These are phyloP conservation scores for Nematolebias whitei DNA, from an alignment of 2,113 vertebrate genomes.

Conservation along the genomic window DNA sequence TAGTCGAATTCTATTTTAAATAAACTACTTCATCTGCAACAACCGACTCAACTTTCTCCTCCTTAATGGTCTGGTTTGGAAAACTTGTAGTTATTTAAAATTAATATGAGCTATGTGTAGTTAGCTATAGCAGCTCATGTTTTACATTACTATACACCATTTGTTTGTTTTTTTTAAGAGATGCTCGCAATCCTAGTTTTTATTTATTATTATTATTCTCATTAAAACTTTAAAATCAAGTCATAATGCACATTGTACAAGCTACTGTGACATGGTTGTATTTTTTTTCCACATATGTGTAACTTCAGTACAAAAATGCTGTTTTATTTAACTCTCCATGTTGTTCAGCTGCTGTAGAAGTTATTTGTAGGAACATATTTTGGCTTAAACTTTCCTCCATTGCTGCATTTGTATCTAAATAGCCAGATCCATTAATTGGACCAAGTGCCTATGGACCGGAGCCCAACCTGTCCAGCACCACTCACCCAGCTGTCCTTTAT, in stretches of 20 bases:
- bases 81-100: neutral
- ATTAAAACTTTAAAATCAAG: too few relatives aligned
- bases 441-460: conserved; percentile 25
- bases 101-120: conserved; percentile 5
- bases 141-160: too few relatives aligned
- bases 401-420: conserved; percentile 8
- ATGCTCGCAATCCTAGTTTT: too few relatives aligned
- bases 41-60: neutral
- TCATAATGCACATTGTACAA: too few relatives aligned
- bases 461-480: conserved; percentile 2
- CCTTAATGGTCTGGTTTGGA: neutral
- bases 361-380: neutral
- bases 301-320: neutral
- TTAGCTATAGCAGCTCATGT: conserved; percentile 6
- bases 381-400: neutral
- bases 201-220: too few relatives aligned
- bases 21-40: neutral
- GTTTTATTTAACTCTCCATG: neutral
- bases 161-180: too few relatives aligned
- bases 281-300: too few relatives aligned
- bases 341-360: neutral
- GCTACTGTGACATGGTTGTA: too few relatives aligned
- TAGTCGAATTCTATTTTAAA: neutral
- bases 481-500: conserved; percentile 36
- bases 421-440: conserved; percentile 29